Evolutionary conservation across 2,888 invertebrate genomes (phyloP).

Genomic region (Helleia helle): DNA sequence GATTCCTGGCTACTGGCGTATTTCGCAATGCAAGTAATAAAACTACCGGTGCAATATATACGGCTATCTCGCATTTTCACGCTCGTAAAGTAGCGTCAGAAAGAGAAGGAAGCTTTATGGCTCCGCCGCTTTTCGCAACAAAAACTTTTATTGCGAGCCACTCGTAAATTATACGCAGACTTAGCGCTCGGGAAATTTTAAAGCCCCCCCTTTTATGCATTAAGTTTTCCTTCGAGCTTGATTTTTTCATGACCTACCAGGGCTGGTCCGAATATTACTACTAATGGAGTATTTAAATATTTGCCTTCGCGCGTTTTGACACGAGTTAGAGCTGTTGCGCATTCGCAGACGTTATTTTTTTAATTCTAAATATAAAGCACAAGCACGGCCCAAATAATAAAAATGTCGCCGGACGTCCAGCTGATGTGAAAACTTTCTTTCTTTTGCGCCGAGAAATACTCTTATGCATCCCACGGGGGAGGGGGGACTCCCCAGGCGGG

Average conservation of each 20-base stretch:
- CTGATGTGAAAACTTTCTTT: too few species aligned
- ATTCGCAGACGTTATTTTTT: too few species aligned
- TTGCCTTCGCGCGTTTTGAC: too few species aligned
- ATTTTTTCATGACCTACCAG: neutral
- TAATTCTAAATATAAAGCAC: too few species aligned
- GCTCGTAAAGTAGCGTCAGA: slow-evolving; percentile 51
- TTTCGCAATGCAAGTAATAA: slow-evolving; percentile 44
- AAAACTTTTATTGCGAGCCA: slow-evolving; percentile 62
- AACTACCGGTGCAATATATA: slow-evolving; percentile 55
- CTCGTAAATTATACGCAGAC: slow-evolving; percentile 65
- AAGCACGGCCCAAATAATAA: too few species aligned
- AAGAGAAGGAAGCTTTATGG: slow-evolving; percentile 56
- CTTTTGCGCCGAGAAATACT: too few species aligned
- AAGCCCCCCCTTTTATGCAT: slow-evolving; percentile 27
- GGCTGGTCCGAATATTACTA: too few species aligned
- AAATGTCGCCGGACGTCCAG: too few species aligned
- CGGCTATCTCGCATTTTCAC: slow-evolving; percentile 55
- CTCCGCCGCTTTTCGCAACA: slow-evolving; percentile 59
- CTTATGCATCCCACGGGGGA: too few species aligned
- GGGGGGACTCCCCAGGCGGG: too few species aligned
- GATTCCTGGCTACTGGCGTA: slow-evolving; percentile 17
- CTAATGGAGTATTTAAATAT: too few species aligned
- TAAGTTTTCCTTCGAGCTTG: slow-evolving; percentile 13
- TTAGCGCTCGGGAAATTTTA: slow-evolving; percentile 41
- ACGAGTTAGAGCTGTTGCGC: too few species aligned